A percentile compares a stretch with the other conserved stretches of the same genome.
Conservation (phyloP, 2,113 vertebrate genomes). For the Carassius carassius region DNA sequence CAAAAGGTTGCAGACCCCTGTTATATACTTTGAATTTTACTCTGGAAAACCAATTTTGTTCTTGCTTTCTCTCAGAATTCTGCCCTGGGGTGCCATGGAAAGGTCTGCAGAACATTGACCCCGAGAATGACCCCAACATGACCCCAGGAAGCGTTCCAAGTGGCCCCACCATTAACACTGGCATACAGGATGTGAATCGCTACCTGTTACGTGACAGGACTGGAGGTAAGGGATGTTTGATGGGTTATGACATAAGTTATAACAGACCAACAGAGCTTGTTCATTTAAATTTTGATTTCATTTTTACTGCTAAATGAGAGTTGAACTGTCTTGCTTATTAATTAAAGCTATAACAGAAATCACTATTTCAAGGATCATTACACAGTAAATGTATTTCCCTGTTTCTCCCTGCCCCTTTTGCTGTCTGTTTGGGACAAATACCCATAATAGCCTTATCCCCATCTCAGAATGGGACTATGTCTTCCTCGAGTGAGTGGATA, state of each 20-base stretch:
- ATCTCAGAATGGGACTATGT: constrained; percentile 79
- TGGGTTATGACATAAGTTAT: neutral
- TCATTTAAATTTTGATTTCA: neutral
- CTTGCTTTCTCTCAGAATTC: constrained; percentile 81
- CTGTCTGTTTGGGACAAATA: constrained; percentile 1
- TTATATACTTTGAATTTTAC: too few relatives aligned
- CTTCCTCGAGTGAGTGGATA: constrained; percentile 82
- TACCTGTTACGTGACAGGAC: constrained; percentile 92
- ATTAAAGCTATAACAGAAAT: neutral
- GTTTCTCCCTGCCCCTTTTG: neutral
- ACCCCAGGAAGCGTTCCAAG: constrained; percentile 96
- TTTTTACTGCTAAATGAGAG: neutral
- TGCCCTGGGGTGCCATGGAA: constrained; percentile 99
- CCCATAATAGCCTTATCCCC: constrained; percentile 73
- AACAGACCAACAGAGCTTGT: neutral
- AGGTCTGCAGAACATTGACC: constrained; percentile 97
- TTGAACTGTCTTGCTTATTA: neutral
- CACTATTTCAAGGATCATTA: neutral
- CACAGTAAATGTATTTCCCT: neutral
- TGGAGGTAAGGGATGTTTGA: constrained; percentile 79
- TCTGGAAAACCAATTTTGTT: neutral
- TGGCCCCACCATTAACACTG: constrained; percentile 96
- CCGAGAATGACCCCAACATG: constrained; percentile 96
- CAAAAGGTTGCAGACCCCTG: too few relatives aligned
- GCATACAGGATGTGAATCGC: constrained; percentile 96